phyloP scores from a whole-genome alignment of 2,797 vertebrate species.

The Semaprochilodus insignis region DNA sequence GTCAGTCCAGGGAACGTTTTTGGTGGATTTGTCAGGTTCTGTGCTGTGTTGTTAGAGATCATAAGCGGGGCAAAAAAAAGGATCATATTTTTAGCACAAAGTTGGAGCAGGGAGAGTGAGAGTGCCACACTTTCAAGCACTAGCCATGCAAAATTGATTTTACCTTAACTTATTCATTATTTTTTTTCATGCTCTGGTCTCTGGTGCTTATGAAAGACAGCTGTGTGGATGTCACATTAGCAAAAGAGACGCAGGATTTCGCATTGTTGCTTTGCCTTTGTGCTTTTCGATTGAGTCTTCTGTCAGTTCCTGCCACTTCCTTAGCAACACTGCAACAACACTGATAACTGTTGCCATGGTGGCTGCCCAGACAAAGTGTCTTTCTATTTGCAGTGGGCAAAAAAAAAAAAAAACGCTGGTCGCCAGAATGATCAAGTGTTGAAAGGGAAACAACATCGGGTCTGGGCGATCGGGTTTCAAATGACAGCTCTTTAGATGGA shows the following conservation, averaged over 20 bases:
- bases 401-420: constrained; percentile 32
- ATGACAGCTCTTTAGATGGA: constrained; percentile 28
- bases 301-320: constrained; percentile 42
- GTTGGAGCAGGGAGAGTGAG: neutral
- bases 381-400: constrained; percentile 25
- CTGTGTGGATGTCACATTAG: constrained; percentile 53
- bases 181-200: neutral
- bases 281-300: constrained; percentile 37
- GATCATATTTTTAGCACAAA: constrained; percentile 11
- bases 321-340: constrained; percentile 46
- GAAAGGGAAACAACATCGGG: constrained; percentile 36
- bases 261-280: constrained; percentile 46
- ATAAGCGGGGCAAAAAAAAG: neutral
- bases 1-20: neutral
- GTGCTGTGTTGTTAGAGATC: neutral
- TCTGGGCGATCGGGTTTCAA: constrained; percentile 35
- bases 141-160: constrained; percentile 1
- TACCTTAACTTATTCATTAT: neutral
- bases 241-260: constrained; percentile 23
- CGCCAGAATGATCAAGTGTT: constrained; percentile 25
- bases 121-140: neutral
- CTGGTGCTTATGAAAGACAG: constrained; percentile 37
- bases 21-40: constrained; percentile 9
- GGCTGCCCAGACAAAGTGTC: constrained; percentile 43
- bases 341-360: constrained; percentile 56